Conservation (phyloP, 2,113 vertebrate species). For the Corapipo altera region DNA sequence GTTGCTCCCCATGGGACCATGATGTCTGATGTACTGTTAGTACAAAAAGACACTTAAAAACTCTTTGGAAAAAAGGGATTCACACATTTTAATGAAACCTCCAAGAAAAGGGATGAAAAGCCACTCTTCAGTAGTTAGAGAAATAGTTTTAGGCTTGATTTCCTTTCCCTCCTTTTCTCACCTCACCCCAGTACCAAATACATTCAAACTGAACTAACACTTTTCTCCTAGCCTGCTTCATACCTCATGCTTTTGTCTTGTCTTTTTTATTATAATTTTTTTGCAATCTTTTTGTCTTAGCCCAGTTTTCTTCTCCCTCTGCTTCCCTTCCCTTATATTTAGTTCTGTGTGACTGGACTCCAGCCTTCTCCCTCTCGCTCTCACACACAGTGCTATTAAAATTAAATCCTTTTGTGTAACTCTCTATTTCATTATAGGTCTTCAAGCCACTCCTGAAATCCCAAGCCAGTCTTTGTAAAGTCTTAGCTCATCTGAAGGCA, state of each 20-base stretch:
- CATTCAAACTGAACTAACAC: not conserved
- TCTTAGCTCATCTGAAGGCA: not conserved
- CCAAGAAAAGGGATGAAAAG: not conserved
- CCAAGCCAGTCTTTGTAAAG: not conserved
- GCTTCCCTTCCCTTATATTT: not conserved
- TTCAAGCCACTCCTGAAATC: not conserved
- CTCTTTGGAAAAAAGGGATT: not conserved
- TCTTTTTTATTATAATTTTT: not conserved
- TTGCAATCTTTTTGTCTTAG: not conserved
- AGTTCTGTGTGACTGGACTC: not conserved
- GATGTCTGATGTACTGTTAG: not conserved
- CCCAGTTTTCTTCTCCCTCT: not conserved
- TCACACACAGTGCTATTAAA: not conserved
- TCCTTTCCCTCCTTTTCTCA: not conserved
- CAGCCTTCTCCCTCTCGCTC: not conserved
- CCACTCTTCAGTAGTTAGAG: not conserved
- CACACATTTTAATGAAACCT: not conserved
- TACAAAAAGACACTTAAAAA: not conserved
- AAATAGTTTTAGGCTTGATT: not conserved
- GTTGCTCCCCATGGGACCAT: not conserved
- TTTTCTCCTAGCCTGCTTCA: not conserved
- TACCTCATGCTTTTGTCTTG: not conserved
- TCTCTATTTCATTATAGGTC: not conserved
- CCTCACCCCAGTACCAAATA: not conserved
- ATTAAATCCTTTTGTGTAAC: constrained; percentile 10